phyloP scores from a whole-genome alignment of 2,113 vertebrate genomes.

The Aythya baeri region DNA sequence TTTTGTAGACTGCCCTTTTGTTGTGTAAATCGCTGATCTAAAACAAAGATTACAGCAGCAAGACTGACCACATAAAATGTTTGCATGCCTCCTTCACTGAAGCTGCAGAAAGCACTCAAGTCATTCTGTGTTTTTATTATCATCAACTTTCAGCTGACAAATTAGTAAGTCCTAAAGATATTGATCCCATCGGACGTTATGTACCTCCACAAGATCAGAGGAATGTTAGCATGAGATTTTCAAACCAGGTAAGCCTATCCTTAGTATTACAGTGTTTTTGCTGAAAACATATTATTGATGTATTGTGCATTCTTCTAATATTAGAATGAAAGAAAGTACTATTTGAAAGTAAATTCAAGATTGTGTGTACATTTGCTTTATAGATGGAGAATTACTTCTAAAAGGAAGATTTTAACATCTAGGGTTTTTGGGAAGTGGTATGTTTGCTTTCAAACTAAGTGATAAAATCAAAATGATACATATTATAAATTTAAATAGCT shows the following conservation, averaged over 20 bases:
- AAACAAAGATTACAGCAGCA: background rate
- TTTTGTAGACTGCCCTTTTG: background rate
- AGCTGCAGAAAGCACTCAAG: background rate
- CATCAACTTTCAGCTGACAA: slow-evolving; percentile 83
- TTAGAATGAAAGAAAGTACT: background rate
- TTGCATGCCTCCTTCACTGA: background rate
- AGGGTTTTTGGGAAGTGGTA: background rate
- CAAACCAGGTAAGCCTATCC: slow-evolving; percentile 87
- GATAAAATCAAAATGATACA: background rate
- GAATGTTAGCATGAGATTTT: slow-evolving; percentile 96
- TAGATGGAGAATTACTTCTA: background rate
- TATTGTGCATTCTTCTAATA: background rate
- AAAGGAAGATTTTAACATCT: background rate
- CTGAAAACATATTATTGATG: background rate
- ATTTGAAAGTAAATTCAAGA: background rate
- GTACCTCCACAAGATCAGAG: slow-evolving; percentile 87
- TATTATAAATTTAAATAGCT: background rate
- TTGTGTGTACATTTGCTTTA: background rate
- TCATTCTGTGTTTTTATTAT: background rate
- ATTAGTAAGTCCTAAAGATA: slow-evolving; percentile 92
- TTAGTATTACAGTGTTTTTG: background rate
- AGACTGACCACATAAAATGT: background rate
- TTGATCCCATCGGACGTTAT: slow-evolving; percentile 92
- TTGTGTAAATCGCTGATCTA: background rate
- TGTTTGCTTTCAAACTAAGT: background rate